These are phyloP conservation scores for Cranoglanis bouderius DNA, from an alignment of 2,113 vertebrate genomes.

Conservation along the genomic window DNA sequence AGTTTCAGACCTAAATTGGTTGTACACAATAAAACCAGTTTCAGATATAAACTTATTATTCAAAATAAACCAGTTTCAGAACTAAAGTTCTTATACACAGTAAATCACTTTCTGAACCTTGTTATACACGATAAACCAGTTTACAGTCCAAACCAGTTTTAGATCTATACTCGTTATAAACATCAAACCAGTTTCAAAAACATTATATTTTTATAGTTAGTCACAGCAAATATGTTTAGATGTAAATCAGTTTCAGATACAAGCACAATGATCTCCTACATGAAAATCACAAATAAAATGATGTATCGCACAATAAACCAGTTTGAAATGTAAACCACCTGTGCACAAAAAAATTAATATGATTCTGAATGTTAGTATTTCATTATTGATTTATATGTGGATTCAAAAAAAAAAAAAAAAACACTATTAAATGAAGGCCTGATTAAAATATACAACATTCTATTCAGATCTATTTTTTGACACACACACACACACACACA, in stretches of 20 bases:
- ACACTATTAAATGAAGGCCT: background rate
- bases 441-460: background rate
- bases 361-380: background rate
- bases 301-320: background rate
- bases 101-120: too few relatives aligned
- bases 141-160: background rate
- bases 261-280: background rate
- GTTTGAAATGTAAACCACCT: background rate
- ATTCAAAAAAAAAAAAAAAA: background rate
- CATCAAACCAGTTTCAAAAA: background rate
- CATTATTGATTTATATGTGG: background rate
- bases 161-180: background rate
- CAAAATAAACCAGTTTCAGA: too few relatives aligned
- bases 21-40: background rate
- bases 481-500: slow-evolving; percentile 21
- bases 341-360: background rate
- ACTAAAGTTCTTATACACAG: too few relatives aligned
- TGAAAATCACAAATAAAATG: background rate
- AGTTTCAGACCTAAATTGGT: background rate
- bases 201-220: background rate
- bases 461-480: background rate
- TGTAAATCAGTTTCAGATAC: background rate
- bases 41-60: too few relatives aligned
- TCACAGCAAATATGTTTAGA: background rate
- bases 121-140: too few relatives aligned